Percentiles rank a stretch among this genome's conserved stretches.
These are phyloP conservation scores for Scrobipalpa costella DNA, from an alignment of 2,888 invertebrate species.

Conservation along the genomic window DNA sequence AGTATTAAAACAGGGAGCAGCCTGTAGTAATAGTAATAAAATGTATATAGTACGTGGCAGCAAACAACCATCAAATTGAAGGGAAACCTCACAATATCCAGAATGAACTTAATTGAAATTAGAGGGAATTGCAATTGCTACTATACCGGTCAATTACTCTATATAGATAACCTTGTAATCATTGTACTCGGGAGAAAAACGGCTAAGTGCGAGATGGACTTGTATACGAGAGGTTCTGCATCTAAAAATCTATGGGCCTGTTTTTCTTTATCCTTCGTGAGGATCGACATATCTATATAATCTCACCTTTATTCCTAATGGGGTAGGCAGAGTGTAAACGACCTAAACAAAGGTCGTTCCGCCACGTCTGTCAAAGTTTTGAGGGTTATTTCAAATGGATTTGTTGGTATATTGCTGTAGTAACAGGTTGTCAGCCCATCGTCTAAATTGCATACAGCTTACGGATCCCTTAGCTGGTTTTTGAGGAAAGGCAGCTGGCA, in stretches of 20 bases:
- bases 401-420: too few relatives aligned
- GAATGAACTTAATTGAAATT: conserved; percentile 71
- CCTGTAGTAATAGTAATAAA: neutral
- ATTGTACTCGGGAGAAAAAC: neutral
- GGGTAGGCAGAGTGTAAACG: too few relatives aligned
- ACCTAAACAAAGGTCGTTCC: too few relatives aligned
- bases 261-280: too few relatives aligned
- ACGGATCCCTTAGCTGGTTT: too few relatives aligned
- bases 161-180: neutral
- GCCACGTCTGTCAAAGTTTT: too few relatives aligned
- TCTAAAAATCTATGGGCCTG: neutral
- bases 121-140: conserved; percentile 47
- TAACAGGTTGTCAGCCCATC: too few relatives aligned
- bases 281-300: too few relatives aligned
- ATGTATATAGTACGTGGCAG: conserved; percentile 25
- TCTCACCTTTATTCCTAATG: too few relatives aligned
- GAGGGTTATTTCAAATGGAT: too few relatives aligned
- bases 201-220: neutral
- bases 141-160: neutral
- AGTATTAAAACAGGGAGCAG: neutral
- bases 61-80: conserved; percentile 70
- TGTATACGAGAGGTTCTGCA: neutral
- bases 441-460: too few relatives aligned
- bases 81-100: conserved; percentile 60
- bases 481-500: too few relatives aligned